Evolutionary conservation across 2,797 vertebrate genomes (phyloP).

Genomic region (Sebastes minor): DNA sequence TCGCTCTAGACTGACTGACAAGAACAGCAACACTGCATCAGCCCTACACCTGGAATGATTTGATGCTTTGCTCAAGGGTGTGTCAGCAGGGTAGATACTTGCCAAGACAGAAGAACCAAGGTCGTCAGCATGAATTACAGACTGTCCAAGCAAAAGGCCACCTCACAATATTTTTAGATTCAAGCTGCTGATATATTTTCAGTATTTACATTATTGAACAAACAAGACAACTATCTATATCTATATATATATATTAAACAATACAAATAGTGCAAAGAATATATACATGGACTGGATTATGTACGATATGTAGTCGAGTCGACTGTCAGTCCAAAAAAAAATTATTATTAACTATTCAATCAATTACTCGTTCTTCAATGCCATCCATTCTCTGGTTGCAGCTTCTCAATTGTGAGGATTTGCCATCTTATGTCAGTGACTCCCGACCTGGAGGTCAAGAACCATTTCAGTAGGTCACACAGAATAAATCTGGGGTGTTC

Average conservation of each 20-base stretch:
- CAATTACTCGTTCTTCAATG: not conserved
- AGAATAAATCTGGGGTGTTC: not conserved
- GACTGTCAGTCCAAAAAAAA: no score
- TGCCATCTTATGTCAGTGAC: not conserved
- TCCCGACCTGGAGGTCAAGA: not conserved
- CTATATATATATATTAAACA: no score
- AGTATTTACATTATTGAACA: no score
- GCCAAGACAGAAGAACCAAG: not conserved
- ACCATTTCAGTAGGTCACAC: not conserved
- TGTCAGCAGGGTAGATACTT: not conserved
- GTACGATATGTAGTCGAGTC: no score
- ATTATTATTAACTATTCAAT: not conserved
- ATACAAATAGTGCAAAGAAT: no score
- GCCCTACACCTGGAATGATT: not conserved
- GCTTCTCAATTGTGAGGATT: not conserved
- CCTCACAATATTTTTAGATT: not conserved
- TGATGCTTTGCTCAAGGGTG: not conserved
- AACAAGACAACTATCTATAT: no score
- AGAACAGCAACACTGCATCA: not conserved
- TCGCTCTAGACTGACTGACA: no score
- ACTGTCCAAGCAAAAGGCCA: not conserved
- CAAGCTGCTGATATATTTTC: not conserved
- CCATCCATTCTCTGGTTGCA: not conserved
- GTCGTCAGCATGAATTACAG: not conserved
- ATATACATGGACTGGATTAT: no score